Conservation (phyloP, 2,888 invertebrate species). For the Latrodectus elegans region DNA sequence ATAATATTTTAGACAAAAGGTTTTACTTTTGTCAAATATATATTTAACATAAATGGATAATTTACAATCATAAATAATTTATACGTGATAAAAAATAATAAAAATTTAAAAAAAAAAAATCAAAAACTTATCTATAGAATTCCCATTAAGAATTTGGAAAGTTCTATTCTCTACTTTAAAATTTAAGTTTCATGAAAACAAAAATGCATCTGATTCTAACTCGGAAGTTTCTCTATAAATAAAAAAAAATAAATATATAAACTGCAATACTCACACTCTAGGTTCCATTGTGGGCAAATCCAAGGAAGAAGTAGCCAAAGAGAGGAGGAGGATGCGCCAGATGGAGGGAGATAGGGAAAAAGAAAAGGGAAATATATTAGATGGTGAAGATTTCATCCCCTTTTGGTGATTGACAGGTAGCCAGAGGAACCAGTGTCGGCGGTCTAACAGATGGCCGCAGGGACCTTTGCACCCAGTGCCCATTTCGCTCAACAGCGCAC, state of each 20-base stretch:
- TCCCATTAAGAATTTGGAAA: no score
- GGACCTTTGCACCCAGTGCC: neutral
- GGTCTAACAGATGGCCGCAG: constrained; percentile 58
- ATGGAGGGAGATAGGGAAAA: constrained; percentile 27
- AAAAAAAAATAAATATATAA: neutral
- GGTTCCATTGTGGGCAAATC: constrained; percentile 16
- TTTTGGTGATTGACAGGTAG: constrained; percentile 65
- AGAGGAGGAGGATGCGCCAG: constrained; percentile 29
- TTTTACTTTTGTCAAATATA: no score
- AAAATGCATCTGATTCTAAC: neutral
- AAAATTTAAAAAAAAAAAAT: no score
- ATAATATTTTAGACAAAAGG: no score
- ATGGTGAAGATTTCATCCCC: constrained; percentile 65
- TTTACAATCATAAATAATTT: no score
- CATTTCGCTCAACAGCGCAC: no score
- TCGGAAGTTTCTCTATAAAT: neutral
- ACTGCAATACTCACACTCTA: constrained; percentile 40
- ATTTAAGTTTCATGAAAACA: no score
- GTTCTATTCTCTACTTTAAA: no score
- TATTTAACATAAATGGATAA: no score
- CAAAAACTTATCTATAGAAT: no score
- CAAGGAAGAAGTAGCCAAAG: constrained; percentile 13
- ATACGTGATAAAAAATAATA: no score
- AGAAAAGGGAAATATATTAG: constrained; percentile 48
- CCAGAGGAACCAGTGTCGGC: constrained; percentile 44